These are phyloP conservation scores for Anseranas semipalmata DNA, from an alignment of 2,113 vertebrate genomes.

Conservation along the genomic window DNA sequence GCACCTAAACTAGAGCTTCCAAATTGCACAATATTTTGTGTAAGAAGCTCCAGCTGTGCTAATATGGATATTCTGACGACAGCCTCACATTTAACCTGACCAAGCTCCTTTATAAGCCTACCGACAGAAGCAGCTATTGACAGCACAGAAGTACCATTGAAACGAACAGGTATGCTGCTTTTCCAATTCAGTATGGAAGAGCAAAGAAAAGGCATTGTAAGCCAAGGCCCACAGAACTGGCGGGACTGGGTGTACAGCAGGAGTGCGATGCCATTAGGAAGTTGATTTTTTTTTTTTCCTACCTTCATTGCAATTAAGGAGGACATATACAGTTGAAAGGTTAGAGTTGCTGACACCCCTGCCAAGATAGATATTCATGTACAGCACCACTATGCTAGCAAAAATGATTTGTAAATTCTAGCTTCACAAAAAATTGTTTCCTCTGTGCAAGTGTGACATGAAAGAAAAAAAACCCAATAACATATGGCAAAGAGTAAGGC, in stretches of 20 bases:
- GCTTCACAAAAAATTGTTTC: not conserved
- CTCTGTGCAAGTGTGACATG: not conserved
- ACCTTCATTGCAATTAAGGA: not conserved
- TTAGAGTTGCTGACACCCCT: not conserved
- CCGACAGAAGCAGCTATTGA: not conserved
- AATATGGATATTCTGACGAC: not conserved
- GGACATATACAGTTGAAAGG: not conserved
- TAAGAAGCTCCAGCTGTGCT: not conserved
- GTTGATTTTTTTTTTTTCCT: no score
- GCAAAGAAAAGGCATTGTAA: not conserved
- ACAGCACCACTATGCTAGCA: not conserved
- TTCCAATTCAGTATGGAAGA: not conserved
- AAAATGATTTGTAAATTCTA: not conserved
- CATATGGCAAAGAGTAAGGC: not conserved
- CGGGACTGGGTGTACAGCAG: rapidly evolving
- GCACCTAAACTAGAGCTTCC: not conserved
- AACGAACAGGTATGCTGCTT: not conserved
- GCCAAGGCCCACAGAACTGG: not conserved
- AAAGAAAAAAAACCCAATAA: not conserved
- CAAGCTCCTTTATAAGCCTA: not conserved
- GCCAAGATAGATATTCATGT: not conserved
- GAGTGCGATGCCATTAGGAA: not conserved
- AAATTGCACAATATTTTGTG: not conserved
- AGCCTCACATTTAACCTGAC: not conserved
- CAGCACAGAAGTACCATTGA: not conserved